phyloP scores from a whole-genome alignment of 2,797 vertebrate genomes.

The Myioborus miniatus region DNA sequence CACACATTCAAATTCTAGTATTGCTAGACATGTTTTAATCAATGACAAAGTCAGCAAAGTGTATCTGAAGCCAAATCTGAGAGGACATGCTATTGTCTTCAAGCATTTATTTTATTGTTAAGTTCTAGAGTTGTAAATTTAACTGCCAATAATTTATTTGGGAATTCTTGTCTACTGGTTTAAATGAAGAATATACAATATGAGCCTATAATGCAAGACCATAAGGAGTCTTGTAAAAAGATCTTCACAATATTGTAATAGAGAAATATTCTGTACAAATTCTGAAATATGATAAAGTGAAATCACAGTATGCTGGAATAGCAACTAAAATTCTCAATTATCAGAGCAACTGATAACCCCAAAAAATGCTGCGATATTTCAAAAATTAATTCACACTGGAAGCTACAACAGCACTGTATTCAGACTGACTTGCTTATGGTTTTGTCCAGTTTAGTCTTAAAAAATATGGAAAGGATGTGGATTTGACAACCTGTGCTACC shows the following conservation, averaged over 20 bases:
- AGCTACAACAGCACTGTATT: not conserved
- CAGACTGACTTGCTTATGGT: not conserved
- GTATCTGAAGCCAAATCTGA: not conserved
- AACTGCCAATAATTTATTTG: slow-evolving; percentile 48
- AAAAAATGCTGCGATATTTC: not conserved
- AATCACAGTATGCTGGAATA: not conserved
- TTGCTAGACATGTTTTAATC: slow-evolving; percentile 31
- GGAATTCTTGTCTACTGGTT: slow-evolving; percentile 34
- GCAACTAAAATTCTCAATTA: not conserved
- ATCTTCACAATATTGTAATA: not conserved
- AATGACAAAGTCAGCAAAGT: slow-evolving; percentile 54
- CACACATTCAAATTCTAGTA: slow-evolving; percentile 28
- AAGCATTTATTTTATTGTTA: slow-evolving; percentile 35
- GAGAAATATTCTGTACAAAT: not conserved
- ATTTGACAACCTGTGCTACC: not conserved
- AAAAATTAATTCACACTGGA: not conserved
- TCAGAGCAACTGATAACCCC: not conserved
- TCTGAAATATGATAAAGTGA: not conserved
- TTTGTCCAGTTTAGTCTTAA: not conserved
- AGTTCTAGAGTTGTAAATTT: slow-evolving; percentile 28
- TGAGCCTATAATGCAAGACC: not conserved
- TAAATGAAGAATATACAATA: slow-evolving; percentile 47
- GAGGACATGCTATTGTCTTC: slow-evolving; percentile 26
- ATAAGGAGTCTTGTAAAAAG: too few relatives aligned
- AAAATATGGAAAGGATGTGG: not conserved